Evolutionary conservation across 2,797 vertebrate genomes (phyloP), one percentile per base, ranked within the genome.

Genomic region (Spinus olivaceus): DNA sequence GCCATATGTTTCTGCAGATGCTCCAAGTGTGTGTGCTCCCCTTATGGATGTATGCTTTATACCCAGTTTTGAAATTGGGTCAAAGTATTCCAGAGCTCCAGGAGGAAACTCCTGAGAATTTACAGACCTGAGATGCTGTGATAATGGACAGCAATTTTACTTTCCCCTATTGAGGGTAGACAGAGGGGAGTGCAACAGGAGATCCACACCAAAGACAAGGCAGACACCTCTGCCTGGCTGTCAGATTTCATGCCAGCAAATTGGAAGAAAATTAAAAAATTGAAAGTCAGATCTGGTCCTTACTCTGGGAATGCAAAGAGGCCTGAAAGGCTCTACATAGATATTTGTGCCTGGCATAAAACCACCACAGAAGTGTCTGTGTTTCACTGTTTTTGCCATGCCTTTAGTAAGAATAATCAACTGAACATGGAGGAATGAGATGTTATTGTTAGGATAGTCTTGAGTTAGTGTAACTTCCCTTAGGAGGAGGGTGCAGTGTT

Each of bases 1-100:
- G 59, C 94, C 95, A 93, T 67, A 70, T 94, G 92, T 93, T 93
- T 85, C 70, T 82, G 93, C 92, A 96, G 93, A 93, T 95, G 93
- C 90, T 95, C 23, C 90, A 74, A 83, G 73, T 23, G 24, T 57
- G 86, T 92, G 81, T 90, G 88, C 67, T 92, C 60, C n/a, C 82
- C 83, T 90, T 80, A 64, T 71, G 79, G 42, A 56, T 88, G 46
- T 63, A 21, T 21, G 76, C 63, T 86, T 93, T 70, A 66, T 32
- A 72, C 79, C 70, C 56, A 50, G 59, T 47, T 90, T 42, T 78
- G 84, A 90, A 77, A 88, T 37, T 33, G 66, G 59, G 87, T 88
- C 87, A 81, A 49, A 93, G 35, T 60, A 69, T 83, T 87, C 32
- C 85, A 81, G 72, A 74, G 44, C 63, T 90, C 33, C 59, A 64